A percentile compares a stretch with the other conserved stretches of the same genome.
Evolutionary conservation across 2,888 invertebrate genomes (phyloP).

Genomic region (Hanleya hanleyi): DNA sequence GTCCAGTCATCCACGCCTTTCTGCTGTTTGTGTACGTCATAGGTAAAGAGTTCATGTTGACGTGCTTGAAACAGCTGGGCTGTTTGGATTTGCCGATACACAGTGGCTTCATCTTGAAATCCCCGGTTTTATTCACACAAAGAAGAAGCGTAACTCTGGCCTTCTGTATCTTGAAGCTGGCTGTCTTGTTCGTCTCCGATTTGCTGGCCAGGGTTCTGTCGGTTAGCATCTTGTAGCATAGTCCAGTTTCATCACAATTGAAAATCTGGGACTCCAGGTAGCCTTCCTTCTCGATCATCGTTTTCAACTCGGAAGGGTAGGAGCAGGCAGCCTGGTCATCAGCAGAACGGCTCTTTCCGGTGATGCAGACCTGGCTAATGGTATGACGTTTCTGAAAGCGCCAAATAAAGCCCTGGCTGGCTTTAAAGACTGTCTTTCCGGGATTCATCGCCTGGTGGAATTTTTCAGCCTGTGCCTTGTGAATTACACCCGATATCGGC

Average conservation of each 20-base stretch:
- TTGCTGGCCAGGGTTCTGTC: slow-evolving; percentile 26
- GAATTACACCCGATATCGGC: too few species aligned
- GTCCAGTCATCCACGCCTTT: neutral
- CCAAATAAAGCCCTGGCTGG: neutral
- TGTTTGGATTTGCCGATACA: too few species aligned
- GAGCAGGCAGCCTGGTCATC: neutral
- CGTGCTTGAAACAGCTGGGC: neutral
- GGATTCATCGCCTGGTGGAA: neutral
- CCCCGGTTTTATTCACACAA: slow-evolving; percentile 23
- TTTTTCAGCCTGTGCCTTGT: too few species aligned
- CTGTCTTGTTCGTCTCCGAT: slow-evolving; percentile 8
- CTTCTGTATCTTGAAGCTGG: slow-evolving; percentile 24
- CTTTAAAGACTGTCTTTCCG: neutral
- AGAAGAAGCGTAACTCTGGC: slow-evolving; percentile 22
- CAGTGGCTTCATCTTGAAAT: slow-evolving; percentile 31
- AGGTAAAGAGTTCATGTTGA: neutral
- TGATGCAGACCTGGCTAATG: neutral
- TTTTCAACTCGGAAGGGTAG: neutral
- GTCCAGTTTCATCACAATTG: slow-evolving; percentile 39
- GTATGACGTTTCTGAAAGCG: neutral
- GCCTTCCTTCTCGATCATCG: neutral
- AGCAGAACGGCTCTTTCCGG: neutral
- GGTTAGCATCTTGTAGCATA: slow-evolving; percentile 45
- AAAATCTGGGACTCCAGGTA: neutral
- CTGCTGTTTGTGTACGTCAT: neutral